Evolutionary conservation across 2,113 vertebrate species (phyloP), one percentile per base, ranked within the genome.

Genomic region (Clarias macrocephalus): DNA sequence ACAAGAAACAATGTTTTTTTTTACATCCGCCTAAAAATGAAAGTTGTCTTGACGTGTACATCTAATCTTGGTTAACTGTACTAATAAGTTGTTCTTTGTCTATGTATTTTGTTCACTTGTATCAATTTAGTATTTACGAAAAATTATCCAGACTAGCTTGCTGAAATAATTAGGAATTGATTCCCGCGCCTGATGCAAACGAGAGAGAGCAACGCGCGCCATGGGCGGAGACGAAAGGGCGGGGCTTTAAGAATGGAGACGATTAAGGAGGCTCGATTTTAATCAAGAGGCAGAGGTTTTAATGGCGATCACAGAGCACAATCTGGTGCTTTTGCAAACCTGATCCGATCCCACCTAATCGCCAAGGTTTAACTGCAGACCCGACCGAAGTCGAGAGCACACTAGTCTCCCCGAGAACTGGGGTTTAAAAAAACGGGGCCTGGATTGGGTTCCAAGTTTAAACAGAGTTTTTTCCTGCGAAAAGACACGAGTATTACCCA

Each of bases 231-330:
- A 92, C 96, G 94, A 94, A 95, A 95, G 96, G 96, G 95, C 95
- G 96, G 95, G 96, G 95, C 81, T 97, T 94, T 99, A 97, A 98
- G 98, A 99, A 97, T 97, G 94, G 95, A 93, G 91, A 93, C 94
- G 96, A 97, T 98, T 96, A 98, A 99, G 98, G 96, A 33, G 96
- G 96, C 95, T 96, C 95, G 95, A 95, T 98, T 76, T 99, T 97
- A 99, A 97, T 97, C 96, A 94, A 96, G 96, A 94, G 95, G 94
- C 93, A 95, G 96, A 95, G 95, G 94, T 95, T 95, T 96, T 94
- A 92, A 91, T 93, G 94, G 94, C 94, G 92, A 94, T 94, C 94
- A 84, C 80, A 89, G 57, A 93, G 94, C 95, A 94, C 94, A 94
- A 95, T 94, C 95, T 94, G 94, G 93, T 95, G 94, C 93, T 95